Evolutionary conservation across 2,888 invertebrate species (phyloP), one percentile per base, ranked within the genome.

Genomic region (Temnothorax rugatulus): DNA sequence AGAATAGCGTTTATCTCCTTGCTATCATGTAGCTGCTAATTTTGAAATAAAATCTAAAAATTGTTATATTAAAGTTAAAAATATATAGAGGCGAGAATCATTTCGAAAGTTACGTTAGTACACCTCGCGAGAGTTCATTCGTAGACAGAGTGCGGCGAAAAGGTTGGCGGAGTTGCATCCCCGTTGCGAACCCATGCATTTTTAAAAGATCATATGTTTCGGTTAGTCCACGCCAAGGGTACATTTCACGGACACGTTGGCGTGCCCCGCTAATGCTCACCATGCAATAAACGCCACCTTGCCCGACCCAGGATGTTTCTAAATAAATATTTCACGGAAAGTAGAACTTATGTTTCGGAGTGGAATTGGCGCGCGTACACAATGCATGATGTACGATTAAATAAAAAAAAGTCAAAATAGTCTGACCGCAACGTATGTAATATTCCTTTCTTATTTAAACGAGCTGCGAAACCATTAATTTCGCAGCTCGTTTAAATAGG

Each of bases 211-310:
- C 79, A 59, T 81, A 81, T 47, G 59, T 81, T 81, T 81, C 73
- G 73, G 79, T 81, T 81, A 81, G 79, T 47, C 79, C 73, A 81
- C 38, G 59, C 59, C 47, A 52, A 25, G 64, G 79, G 79, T 73
- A 81, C 73, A 73, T 81, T 81, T 81, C 59, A 81, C 79, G 57
- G 79, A 59, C 79, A 81, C 79, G 79, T 71, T 81, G 71, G 79
- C 79, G 57, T 79, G 59, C 47, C 47, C 73, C 73, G 73, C 71
- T 79, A 79, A 79, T 81, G 79, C 34, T 38, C 21, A 9, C 73
- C 73, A 81, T 81, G 79, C 73, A 81, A 81, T 59, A 81, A 81
- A 81, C 47, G 59, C 73, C 59, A 81, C 38, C 79, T 73, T 47
- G 44, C 25, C 18, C 73, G 73, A 59, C 59, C 59, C 59, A 59